Base-by-base conservation (phyloP, 2,797 vertebrate genomes). In the Pyrocephalus nanus region DNA sequence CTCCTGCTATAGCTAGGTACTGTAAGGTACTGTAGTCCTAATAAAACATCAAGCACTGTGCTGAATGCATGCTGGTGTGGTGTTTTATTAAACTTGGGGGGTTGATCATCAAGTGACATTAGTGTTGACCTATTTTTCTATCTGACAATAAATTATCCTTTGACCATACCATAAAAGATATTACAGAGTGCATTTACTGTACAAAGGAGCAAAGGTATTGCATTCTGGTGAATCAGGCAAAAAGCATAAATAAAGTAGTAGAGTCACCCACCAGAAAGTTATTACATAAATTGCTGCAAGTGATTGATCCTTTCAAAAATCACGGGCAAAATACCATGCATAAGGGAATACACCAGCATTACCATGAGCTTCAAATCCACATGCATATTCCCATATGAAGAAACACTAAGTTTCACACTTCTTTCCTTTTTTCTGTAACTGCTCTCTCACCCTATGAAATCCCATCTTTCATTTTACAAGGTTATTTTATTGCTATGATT, bases 81-180 rank as follows among this genome's bases (percentile, higher is more conserved):
- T 97, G 98, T 98, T 98, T 98, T 98, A 98, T 98, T 98, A 98
- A 98, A 98, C 98, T 97, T 96, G 95, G 97, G 97, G 97, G 97
- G 97, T 96, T 98, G 98, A 98, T 98, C 98, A 98, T 98, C 97
- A 97, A 97, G 97, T 98, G 98, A 98, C 98, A 98, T 97, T 97
- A 98, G 93, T 88, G 95, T 98, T 98, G 98, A 99, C 98, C 98
- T 98, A 98, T 98, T 99, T 98, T 98, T 98, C 98, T 97, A 98
- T 98, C 98, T 98, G 98, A 98, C 98, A 98, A 99, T 99, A 98
- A 98, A 98, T 99, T 98, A 98, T 98, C 96, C 97, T 98, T 98
- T 98, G 98, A 98, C 98, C 96, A 97, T 95, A 97, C 97, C 97
- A 97, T 98, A 98, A 98, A 95, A 97, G 97, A 98, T 98, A 98